phyloP scores from a whole-genome alignment of 64 coral and sea anemone genomes.

The Montipora capricornis region DNA sequence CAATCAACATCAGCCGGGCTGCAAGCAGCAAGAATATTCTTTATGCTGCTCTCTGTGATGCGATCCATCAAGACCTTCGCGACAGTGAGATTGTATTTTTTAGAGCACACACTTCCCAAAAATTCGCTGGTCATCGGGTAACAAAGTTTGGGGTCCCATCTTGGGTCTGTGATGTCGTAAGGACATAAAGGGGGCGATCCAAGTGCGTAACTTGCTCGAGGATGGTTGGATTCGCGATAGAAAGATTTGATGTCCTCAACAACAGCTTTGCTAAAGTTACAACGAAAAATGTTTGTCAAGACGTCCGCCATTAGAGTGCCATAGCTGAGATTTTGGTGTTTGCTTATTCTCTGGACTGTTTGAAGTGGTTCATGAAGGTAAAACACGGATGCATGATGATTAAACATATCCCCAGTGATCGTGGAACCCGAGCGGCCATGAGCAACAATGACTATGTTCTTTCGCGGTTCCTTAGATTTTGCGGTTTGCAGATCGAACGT shows the following conservation, averaged over 20 bases:
- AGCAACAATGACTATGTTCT: conserved; percentile 1
- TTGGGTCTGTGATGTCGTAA: not conserved
- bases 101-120: not conserved
- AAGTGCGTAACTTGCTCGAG: not conserved
- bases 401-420: conserved; percentile 29
- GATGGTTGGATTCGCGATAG: conserved; percentile 21
- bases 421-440: conserved; percentile 12
- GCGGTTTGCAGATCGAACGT: not conserved
- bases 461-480: not conserved
- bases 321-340: not conserved
- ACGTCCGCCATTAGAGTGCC: not conserved
- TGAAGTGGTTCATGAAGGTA: conserved; percentile 19
- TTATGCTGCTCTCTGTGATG: conserved; percentile 2
- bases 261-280: conserved; percentile 5
- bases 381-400: not conserved
- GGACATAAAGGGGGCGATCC: conserved; percentile 32
- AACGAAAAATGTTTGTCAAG: conserved; percentile 2
- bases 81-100: not conserved
- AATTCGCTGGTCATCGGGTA: not conserved
- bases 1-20: not conserved
- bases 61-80: conserved; percentile 9
- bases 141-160: conserved; percentile 23
- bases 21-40: conserved; percentile 19
- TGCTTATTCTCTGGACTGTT: conserved; percentile 2
- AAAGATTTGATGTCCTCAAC: conserved; percentile 14